phyloP scores from a whole-genome alignment of 2,888 invertebrate species.

The Timandra comae region DNA sequence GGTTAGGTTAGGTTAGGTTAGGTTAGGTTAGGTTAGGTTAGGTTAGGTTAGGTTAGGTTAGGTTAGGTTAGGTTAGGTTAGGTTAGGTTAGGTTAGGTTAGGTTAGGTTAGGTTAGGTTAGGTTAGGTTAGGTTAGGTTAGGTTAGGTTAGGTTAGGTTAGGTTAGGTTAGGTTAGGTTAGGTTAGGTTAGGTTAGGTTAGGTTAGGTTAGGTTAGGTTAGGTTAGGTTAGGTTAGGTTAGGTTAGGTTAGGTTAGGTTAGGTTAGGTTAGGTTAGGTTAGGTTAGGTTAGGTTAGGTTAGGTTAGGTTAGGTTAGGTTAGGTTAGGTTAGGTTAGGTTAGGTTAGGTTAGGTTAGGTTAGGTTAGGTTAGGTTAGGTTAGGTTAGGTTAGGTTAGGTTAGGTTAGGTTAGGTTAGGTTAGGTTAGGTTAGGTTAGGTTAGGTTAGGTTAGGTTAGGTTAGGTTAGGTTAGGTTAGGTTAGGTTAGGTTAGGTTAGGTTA shows the following conservation, averaged over 20 bases:
- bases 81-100: slow-evolving; percentile 5
- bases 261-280: slow-evolving; percentile 16
- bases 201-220: slow-evolving; percentile 13
- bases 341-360: slow-evolving; percentile 16
- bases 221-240: slow-evolving; percentile 11
- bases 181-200: slow-evolving; percentile 14
- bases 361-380: slow-evolving; percentile 15
- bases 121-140: slow-evolving; percentile 10
- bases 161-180: slow-evolving; percentile 11
- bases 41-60: slow-evolving; percentile 9
- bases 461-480: slow-evolving; percentile 11
- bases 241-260: slow-evolving; percentile 17
- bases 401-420: slow-evolving; percentile 14
- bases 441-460: slow-evolving; percentile 9
- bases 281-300: slow-evolving; percentile 15
- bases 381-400: slow-evolving; percentile 14
- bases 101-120: slow-evolving; percentile 5
- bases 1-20: slow-evolving; percentile 10
- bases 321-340: slow-evolving; percentile 15
- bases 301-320: slow-evolving; percentile 13
- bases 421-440: slow-evolving; percentile 12
- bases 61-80: slow-evolving; percentile 7
- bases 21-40: slow-evolving; percentile 10
- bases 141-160: slow-evolving; percentile 11
- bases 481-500: slow-evolving; percentile 10